Percentiles rank a stretch among this genome's conserved stretches.
phyloP scores from a whole-genome alignment of 23 tunicate species.

The Styela clava region DNA sequence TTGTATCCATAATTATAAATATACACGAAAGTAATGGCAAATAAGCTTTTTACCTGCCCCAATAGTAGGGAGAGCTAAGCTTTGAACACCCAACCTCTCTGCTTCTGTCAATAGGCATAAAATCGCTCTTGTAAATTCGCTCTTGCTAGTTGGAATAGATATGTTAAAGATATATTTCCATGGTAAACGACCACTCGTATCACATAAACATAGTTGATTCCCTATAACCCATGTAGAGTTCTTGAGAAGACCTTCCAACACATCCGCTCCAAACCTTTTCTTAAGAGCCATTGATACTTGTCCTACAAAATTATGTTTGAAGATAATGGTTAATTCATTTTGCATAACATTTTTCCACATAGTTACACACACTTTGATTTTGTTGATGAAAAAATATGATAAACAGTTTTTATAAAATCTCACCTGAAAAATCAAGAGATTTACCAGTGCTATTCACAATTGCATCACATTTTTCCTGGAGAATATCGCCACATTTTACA shows the following conservation, averaged over 20 bases:
- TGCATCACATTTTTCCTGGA: not conserved
- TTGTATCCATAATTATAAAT: too few relatives aligned
- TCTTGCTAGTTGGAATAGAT: not conserved
- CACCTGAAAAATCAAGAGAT: not conserved
- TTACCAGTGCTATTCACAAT: not conserved
- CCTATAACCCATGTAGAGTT: not conserved
- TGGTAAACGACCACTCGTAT: not conserved
- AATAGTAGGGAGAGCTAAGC: not conserved
- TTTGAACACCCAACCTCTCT: not conserved
- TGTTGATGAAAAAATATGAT: too few relatives aligned
- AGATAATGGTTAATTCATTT: too few relatives aligned
- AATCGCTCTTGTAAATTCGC: not conserved
- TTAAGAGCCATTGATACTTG: not conserved
- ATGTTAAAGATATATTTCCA: not conserved
- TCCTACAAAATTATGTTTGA: too few relatives aligned
- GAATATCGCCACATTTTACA: not conserved
- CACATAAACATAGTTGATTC: not conserved
- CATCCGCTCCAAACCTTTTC: not conserved
- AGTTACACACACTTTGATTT: too few relatives aligned
- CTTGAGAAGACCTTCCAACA: not conserved
- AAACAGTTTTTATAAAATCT: not conserved
- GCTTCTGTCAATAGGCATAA: not conserved
- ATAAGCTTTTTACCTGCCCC: not conserved
- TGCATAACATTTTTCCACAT: too few relatives aligned
- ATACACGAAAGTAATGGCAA: too few relatives aligned